Evolutionary conservation across 2,113 vertebrate genomes (phyloP).

Genomic region (Equus quagga): DNA sequence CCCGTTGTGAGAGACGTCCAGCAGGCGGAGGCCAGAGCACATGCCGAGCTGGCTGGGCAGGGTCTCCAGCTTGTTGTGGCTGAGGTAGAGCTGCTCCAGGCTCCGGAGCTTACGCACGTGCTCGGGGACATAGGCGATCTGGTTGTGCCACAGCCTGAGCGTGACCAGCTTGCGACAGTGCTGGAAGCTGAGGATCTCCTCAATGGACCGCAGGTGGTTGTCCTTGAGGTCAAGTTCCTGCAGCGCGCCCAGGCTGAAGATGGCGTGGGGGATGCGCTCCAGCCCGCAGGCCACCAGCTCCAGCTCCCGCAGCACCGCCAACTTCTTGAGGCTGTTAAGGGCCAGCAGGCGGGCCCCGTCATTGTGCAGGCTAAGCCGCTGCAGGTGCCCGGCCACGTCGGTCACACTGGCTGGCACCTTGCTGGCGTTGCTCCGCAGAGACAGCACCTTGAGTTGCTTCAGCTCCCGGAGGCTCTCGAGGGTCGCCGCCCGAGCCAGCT

Average conservation of each 20-base stretch:
- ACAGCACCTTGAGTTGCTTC: slow-evolving; percentile 89
- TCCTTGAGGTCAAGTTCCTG: slow-evolving; percentile 93
- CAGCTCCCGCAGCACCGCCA: slow-evolving; percentile 87
- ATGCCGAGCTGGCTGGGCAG: slow-evolving; percentile 90
- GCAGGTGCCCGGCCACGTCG: slow-evolving; percentile 89
- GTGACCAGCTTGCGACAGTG: slow-evolving; percentile 91
- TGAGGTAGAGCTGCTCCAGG: slow-evolving; percentile 91
- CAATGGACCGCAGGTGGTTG: slow-evolving; percentile 92
- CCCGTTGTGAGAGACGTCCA: slow-evolving; percentile 93
- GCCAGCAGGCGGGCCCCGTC: slow-evolving; percentile 90
- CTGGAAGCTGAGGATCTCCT: slow-evolving; percentile 95
- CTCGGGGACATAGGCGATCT: slow-evolving; percentile 91
- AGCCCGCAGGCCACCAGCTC: slow-evolving; percentile 91
- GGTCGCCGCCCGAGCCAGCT: slow-evolving; percentile 85
- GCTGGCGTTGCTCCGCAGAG: slow-evolving; percentile 87
- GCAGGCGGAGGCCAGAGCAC: slow-evolving; percentile 90
- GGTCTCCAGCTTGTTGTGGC: slow-evolving; percentile 91
- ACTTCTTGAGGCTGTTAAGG: slow-evolving; percentile 92
- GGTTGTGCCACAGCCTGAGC: slow-evolving; percentile 93
- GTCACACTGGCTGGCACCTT: slow-evolving; percentile 91
- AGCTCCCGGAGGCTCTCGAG: slow-evolving; percentile 92
- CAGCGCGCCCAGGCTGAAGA: slow-evolving; percentile 92
- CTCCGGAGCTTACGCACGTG: slow-evolving; percentile 91
- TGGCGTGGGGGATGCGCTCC: slow-evolving; percentile 93
- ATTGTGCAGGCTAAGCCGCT: slow-evolving; percentile 89